These are phyloP conservation scores for Leistus spinibarbis DNA, from an alignment of 2,888 invertebrate species.

Conservation along the genomic window DNA sequence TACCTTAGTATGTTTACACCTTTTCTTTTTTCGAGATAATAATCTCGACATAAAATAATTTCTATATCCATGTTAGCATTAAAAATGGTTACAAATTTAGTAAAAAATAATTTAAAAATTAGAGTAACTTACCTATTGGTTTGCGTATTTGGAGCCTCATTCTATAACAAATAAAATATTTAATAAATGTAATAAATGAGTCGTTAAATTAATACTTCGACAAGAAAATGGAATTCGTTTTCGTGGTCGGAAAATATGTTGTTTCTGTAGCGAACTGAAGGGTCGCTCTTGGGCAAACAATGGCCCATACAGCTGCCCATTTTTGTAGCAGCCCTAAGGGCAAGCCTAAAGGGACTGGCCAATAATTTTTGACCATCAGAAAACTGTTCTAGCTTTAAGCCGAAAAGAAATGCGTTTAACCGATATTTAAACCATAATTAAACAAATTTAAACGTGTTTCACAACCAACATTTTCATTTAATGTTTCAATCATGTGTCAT, in stretches of 20 bases:
- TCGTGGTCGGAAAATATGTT: conserved; percentile 33
- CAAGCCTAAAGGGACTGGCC: conserved; percentile 54
- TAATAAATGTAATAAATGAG: conserved; percentile 15
- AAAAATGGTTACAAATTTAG: conserved; percentile 42
- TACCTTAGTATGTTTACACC: conserved; percentile 51
- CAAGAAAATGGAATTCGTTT: conserved; percentile 49
- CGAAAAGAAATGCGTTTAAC: background rate
- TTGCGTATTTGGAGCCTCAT: conserved; percentile 6
- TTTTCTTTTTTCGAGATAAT: conserved; percentile 50
- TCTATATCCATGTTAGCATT: conserved; percentile 47
- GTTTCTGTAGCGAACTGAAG: conserved; percentile 33
- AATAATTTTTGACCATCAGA: conserved; percentile 51
- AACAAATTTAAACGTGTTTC: background rate
- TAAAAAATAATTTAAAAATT: background rate
- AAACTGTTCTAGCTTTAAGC: conserved; percentile 17
- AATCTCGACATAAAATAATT: conserved; percentile 53
- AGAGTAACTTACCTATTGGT: conserved; percentile 25
- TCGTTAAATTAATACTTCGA: conserved; percentile 44
- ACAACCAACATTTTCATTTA: background rate
- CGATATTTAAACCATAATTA: background rate
- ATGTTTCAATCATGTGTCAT: conserved; percentile 8
- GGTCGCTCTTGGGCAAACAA: conserved; percentile 55
- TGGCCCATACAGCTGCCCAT: conserved; percentile 62
- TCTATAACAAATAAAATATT: conserved; percentile 23
- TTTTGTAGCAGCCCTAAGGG: conserved; percentile 51